Evolutionary conservation across 2,113 vertebrate genomes (phyloP).

Genomic region (Sander vitreus): DNA sequence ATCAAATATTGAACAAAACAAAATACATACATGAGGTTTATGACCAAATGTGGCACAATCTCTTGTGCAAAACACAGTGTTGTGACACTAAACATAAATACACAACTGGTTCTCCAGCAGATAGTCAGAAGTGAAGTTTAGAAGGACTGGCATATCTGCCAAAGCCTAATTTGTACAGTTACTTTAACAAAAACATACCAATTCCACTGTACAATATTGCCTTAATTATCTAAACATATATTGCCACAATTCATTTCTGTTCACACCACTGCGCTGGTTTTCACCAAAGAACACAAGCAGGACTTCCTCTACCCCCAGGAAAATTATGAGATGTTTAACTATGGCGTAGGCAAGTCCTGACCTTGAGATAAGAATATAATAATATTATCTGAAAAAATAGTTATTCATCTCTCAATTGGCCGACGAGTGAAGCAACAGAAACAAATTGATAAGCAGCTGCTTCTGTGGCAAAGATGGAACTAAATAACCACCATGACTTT

Average conservation of each 20-base stretch:
- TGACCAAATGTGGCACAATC: background rate
- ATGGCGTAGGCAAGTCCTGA: background rate
- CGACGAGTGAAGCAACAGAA: background rate
- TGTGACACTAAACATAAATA: background rate
- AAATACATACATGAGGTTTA: background rate
- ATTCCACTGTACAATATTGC: too few species aligned
- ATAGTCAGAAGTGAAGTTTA: background rate
- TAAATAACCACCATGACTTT: background rate
- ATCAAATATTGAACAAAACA: background rate
- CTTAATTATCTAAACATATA: background rate
- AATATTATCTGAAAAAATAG: background rate
- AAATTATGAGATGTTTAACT: constrained; percentile 14
- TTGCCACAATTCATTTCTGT: background rate
- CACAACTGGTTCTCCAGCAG: background rate
- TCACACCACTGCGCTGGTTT: background rate
- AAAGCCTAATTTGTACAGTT: background rate
- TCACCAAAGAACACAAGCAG: background rate
- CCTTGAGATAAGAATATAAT: background rate
- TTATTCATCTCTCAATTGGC: background rate
- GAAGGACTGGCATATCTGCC: background rate
- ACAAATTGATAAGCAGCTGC: background rate
- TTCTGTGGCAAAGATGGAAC: background rate
- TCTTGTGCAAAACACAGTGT: background rate
- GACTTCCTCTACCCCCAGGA: background rate
- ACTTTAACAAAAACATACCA: background rate